phyloP scores from a whole-genome alignment of 2,888 invertebrate genomes.

The Mamestra brassicae region DNA sequence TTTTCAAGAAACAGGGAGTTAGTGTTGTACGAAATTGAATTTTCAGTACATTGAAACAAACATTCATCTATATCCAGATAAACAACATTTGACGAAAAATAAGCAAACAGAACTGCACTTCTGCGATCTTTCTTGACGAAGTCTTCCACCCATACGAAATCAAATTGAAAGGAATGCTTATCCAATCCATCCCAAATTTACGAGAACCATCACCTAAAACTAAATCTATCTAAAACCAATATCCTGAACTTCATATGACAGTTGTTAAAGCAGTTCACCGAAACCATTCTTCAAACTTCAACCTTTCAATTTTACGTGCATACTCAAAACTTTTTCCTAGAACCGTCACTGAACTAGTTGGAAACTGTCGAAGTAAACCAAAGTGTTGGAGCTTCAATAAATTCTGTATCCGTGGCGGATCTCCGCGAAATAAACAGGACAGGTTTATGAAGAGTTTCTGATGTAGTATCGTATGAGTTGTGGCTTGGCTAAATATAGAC shows the following conservation, averaged over 20 bases:
- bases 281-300: slow-evolving; percentile 60
- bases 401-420: slow-evolving; percentile 59
- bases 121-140: background rate
- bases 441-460: slow-evolving; percentile 57
- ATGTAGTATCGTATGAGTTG: slow-evolving; percentile 15
- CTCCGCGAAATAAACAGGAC: slow-evolving; percentile 57
- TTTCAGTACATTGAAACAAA: background rate
- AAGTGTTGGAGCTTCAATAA: slow-evolving; percentile 55
- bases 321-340: slow-evolving; percentile 65
- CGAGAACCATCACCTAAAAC: slow-evolving; percentile 29
- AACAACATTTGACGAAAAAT: background rate
- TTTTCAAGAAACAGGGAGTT: too few relatives aligned
- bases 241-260: slow-evolving; percentile 42
- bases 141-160: background rate
- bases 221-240: slow-evolving; percentile 49
- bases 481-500: background rate
- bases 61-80: background rate
- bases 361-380: slow-evolving; percentile 57
- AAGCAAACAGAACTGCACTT: background rate
- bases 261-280: slow-evolving; percentile 46
- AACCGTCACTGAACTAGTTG: slow-evolving; percentile 62
- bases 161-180: background rate
- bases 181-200: slow-evolving; percentile 22
- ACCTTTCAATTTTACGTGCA: slow-evolving; percentile 68
- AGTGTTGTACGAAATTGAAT: background rate